These are phyloP conservation scores for Pedionomus torquatus DNA, from an alignment of 2,113 vertebrate species.

Conservation along the genomic window DNA sequence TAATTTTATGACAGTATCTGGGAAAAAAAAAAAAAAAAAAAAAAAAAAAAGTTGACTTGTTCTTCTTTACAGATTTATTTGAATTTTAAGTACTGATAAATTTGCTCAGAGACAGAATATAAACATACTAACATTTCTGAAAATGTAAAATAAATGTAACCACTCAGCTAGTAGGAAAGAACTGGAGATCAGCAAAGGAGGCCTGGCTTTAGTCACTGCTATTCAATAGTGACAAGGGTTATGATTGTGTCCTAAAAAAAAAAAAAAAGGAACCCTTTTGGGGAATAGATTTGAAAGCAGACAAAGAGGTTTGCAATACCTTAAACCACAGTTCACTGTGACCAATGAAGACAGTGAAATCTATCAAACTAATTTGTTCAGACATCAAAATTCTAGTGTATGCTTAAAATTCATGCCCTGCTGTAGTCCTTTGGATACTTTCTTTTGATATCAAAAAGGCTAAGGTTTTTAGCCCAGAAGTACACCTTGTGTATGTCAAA, in stretches of 20 bases:
- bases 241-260: neutral
- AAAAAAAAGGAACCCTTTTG: neutral
- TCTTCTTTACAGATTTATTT: neutral
- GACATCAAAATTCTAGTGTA: neutral
- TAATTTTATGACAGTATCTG: neutral
- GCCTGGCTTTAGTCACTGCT: neutral
- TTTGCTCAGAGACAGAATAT: neutral
- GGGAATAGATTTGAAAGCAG: neutral
- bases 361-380: neutral
- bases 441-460: neutral
- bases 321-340: neutral
- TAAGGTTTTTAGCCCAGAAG: neutral
- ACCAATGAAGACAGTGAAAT: neutral
- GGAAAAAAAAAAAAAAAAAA: neutral
- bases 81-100: neutral
- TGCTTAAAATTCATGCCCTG: neutral
- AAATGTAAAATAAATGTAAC: neutral
- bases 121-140: neutral
- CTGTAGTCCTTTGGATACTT: neutral
- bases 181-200: neutral
- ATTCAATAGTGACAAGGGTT: neutral
- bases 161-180: neutral
- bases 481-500: neutral
- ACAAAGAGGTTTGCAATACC: neutral
- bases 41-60: neutral